Percentiles rank a stretch among this genome's conserved stretches.
Evolutionary conservation across 2,113 vertebrate genomes (phyloP).

Genomic region (Paracanthobrama guichenoti): DNA sequence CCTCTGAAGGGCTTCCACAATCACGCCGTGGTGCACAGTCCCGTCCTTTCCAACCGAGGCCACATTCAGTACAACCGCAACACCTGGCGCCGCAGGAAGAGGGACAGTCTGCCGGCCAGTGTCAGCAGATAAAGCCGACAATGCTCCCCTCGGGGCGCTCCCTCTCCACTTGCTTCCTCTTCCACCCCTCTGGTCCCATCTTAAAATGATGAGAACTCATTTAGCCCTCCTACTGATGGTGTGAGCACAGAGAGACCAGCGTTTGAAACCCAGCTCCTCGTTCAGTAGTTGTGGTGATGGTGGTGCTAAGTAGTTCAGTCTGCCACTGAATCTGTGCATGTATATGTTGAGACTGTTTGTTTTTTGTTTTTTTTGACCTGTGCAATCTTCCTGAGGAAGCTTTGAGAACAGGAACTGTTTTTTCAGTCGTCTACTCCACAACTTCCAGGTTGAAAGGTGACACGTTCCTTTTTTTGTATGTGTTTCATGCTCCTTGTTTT

Average conservation of each 20-base stretch:
- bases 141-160: background rate
- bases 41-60: conserved; percentile 71
- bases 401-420: conserved; percentile 45
- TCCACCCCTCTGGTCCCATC: conserved; percentile 40
- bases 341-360: conserved; percentile 28
- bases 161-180: conserved; percentile 22
- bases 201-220: conserved; percentile 43
- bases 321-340: conserved; percentile 80
- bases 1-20: conserved; percentile 86
- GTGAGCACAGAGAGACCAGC: conserved; percentile 72
- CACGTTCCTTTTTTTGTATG: conserved; percentile 57
- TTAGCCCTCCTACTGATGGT: conserved; percentile 34
- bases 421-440: conserved; percentile 68
- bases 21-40: conserved; percentile 78
- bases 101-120: conserved; percentile 90
- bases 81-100: conserved; percentile 90
- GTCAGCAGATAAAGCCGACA: conserved; percentile 87
- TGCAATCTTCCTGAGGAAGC: conserved; percentile 19
- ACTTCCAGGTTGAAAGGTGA: conserved; percentile 68
- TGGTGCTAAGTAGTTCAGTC: conserved; percentile 70
- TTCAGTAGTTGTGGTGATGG: conserved; percentile 64
- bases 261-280: conserved; percentile 57
- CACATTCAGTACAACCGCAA: conserved; percentile 87
- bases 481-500: background rate
- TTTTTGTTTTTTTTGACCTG: conserved; percentile 1